Evolutionary conservation across 2,797 vertebrate species (phyloP), one percentile per base, ranked within the genome.

Genomic region (Salarias fasciatus): DNA sequence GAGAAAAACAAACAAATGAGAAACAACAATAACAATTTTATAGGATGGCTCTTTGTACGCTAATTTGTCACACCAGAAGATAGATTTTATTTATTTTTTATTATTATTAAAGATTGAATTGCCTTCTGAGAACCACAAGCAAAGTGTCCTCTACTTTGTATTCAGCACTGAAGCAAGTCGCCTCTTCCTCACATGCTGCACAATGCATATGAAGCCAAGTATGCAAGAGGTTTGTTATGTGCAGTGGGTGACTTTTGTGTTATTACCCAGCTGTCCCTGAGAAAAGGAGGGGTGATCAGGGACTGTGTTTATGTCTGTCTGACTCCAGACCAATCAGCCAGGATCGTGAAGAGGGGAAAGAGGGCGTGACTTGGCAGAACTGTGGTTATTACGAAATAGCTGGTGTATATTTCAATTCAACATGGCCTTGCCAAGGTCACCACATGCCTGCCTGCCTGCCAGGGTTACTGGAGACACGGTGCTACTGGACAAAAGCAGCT

Each of bases 401-500:
- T 84, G 83, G 91, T 92, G 88, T 91, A 84, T 76, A 86, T 91
- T 92, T 93, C 91, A 90, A 74, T 84, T 91, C 86, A 84, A 77
- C 63, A 72, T 73, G 83, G 90, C 80, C 81, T 84, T 87, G 85
- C 87, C 92, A 93, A 93, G 93, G 92, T 93, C 92, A 91, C 80
- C 69, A 69, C 85, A 78, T 80, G 86, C 78, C 83, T 72, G 86
- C 61, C 73, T 86, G 83, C 71, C 73, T 86, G 83, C 71, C 81
- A 84, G 75, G 80, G 81, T 85, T 77, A 75, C 60, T 86, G 85
- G 83, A 88, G 84, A 88, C 87, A 69, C 47, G 2, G 81, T 49
- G 80, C 85, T 82, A 75, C 81, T 73, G 88, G 88, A 93, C 89
- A 90, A 92, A 92, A 84, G 88, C 92, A 92, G 92, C 91, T 91